Evolutionary conservation across 2,113 vertebrate species (phyloP), one percentile per base, ranked within the genome.

Genomic region (Lepisosteus osseus): DNA sequence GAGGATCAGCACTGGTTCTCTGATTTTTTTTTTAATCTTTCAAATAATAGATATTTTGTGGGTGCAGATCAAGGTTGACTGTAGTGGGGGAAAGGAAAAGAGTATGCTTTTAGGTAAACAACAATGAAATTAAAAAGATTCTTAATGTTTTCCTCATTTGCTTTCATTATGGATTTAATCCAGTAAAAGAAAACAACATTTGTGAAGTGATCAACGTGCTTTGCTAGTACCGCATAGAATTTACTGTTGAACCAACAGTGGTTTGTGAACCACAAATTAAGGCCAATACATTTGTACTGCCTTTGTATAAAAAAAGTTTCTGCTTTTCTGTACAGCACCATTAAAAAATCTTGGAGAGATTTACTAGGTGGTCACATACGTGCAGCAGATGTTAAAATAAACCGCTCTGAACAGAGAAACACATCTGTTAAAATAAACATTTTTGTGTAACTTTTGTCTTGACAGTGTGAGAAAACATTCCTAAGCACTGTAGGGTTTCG

Each of bases 341-440:
- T 78, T 82, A 67, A 80, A 81, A 63, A 47, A 75, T 68, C 82
- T 77, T 72, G 41, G 74, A 29, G 67, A 59, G 59, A 77, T 82
- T 80, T 82, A 77, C 74, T 70, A 73, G 69, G 7, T 6, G 17
- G 54, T 54, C 71, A 66, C 84, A 84, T 66, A 57, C 85, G 86
- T 54, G 56, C 59, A 17, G 77, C 86, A 89, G 85, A 90, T 89
- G 89, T 83, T 73, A 67, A 73, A 71, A 29, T 42, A n/a, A 61
- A 73, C 71, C 74, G 0, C 8, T 12, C 7, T 67, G 76, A 61
- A 74, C 77, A 73, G 54, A 61, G 67, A 45, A 74, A 69, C n/a
- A 74, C n/a, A 51, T 72, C 61, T 68, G 73, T 70, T 51, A 51
- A 51, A 51, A 51, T 9, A 51, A 51, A 51, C 5, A 6, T 51